Evolutionary conservation across 2,113 vertebrate genomes (phyloP).

Genomic region (Trogon melanurus): DNA sequence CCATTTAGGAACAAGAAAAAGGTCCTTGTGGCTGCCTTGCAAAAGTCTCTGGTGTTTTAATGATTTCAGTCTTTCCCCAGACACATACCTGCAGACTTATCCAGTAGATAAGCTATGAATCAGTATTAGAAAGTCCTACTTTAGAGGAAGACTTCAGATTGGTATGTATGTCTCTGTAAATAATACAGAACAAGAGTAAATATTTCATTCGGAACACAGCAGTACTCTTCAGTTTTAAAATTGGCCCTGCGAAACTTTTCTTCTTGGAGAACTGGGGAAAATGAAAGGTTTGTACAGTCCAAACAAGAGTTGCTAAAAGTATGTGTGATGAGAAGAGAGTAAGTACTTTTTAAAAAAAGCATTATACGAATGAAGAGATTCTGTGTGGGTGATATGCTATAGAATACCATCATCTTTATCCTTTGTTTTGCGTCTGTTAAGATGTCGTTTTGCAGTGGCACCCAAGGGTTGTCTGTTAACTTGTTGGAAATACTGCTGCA

Average conservation of each 20-base stretch:
- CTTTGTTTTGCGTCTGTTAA: neutral
- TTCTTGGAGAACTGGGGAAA: neutral
- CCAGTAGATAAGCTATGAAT: neutral
- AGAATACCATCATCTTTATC: neutral
- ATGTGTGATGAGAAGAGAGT: neutral
- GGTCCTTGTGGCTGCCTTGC: neutral
- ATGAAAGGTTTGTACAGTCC: neutral
- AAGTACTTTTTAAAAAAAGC: neutral
- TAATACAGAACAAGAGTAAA: neutral
- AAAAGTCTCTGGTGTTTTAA: neutral
- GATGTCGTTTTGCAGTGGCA: neutral
- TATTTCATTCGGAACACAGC: neutral
- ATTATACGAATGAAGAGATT: neutral
- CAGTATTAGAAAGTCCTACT: neutral
- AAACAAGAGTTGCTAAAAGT: neutral
- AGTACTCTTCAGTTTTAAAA: neutral
- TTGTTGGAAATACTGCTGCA: neutral
- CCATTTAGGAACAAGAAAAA: neutral
- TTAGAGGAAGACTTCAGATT: neutral
- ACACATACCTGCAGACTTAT: neutral
- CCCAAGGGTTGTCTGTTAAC: neutral
- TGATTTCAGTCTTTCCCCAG: neutral
- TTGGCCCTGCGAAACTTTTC: neutral
- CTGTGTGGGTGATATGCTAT: neutral
- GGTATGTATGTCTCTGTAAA: neutral